A percentile compares a stretch with the other conserved stretches of the same genome.
These are phyloP conservation scores for Calcarius lapponicus DNA, from an alignment of 2,797 vertebrate genomes.

Conservation along the genomic window DNA sequence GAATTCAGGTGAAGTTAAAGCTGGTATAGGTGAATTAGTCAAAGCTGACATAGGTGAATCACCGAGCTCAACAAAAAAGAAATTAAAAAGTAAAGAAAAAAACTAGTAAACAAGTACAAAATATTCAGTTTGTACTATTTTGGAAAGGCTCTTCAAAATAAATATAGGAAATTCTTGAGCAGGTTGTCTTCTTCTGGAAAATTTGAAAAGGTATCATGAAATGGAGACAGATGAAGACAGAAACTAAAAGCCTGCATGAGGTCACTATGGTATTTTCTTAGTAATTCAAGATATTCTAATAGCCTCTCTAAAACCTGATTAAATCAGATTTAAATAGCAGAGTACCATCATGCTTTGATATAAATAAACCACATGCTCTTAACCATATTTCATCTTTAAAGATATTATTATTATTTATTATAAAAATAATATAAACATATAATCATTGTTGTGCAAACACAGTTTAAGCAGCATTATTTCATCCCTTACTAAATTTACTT, in stretches of 20 bases:
- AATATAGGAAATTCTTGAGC: not conserved
- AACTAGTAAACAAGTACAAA: not conserved
- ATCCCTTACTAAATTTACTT: not conserved
- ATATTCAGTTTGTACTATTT: not conserved
- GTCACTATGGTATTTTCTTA: not conserved
- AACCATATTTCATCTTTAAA: not conserved
- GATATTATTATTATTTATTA: not conserved
- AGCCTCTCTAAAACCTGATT: not conserved
- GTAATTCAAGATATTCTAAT: not conserved
- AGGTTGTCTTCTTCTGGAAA: not conserved
- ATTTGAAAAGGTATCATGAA: not conserved
- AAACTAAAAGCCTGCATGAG: not conserved
- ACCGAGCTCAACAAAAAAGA: not conserved
- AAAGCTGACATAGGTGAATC: not conserved
- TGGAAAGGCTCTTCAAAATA: not conserved
- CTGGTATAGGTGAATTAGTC: not conserved
- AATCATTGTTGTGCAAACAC: not conserved
- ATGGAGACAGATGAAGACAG: not conserved
- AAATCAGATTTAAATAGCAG: not conserved
- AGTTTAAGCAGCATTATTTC: not conserved
- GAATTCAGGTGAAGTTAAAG: not conserved
- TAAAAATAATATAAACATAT: not conserved
- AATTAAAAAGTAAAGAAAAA: not conserved
- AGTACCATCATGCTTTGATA: not conserved
- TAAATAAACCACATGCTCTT: not conserved